Base-by-base conservation (phyloP, 2,888 invertebrate genomes). In the Pterobdella sp. region DNA sequence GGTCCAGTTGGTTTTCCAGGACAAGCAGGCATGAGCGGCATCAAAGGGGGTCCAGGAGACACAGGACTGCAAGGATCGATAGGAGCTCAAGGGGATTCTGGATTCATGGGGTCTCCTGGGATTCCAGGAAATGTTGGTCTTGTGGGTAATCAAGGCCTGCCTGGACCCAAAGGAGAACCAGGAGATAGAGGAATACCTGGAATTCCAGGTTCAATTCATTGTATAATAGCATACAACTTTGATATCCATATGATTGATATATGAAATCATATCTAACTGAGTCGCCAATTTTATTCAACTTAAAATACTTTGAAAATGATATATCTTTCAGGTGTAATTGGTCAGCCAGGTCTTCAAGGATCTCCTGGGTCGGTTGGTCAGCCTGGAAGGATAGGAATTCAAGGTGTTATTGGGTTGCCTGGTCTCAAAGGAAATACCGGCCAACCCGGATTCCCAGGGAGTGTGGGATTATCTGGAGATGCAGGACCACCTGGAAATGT, bases 61-160 rank as follows among this genome's bases (percentile, higher is more conserved):
- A 67, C 74, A 1, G 77, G 77, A 32, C 72, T 56, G 37, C 29
- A 36, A 36, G 77, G 76, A 32, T 29, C 49, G 26, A 37, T 63
- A 34, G 77, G 77, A 22, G 69, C 29, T 31, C 72, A 67, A 49
- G 77, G 77, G 65, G 56, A 65, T 63, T 10, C 64, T 36, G 76
- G 76, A 70, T 32, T 63, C 10, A 14, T 32, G 42, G 76, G 76
- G 18, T 36, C 42, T 67, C 49, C 68, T 68, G 75, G 76, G 63
- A 72, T 74, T n/a, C 37, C 34, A 56, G 75, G 75, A 29, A 65
- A 36, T 37, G 64, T 63, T 10, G 75, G 74, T 22, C 42, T 37
- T 14, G 52, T 73, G n/a, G 76, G 76, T 32, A 66, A 65, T 22
- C 52, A 35, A 1, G 76, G 76, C 66, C 66, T 67, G 42, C 68